Conservation (phyloP, 2,113 vertebrate genomes). For the Coreoperca whiteheadi region DNA sequence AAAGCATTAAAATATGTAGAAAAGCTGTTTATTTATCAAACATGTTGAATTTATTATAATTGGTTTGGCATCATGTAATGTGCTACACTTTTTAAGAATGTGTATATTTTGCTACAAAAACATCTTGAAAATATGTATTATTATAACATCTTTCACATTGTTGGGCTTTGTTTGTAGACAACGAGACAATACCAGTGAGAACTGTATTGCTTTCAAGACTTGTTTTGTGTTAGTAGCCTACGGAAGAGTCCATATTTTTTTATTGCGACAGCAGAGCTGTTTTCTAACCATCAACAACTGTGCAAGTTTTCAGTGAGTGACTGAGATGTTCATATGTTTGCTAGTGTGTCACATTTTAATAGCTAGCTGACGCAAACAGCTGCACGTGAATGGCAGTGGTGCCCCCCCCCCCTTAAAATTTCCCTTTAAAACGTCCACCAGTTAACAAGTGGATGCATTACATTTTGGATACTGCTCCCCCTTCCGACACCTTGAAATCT, state of each 20-base stretch:
- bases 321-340: not conserved
- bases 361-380: not conserved
- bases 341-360: not conserved
- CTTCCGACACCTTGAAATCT: constrained; percentile 42
- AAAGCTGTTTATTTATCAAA: not conserved
- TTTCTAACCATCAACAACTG: not conserved
- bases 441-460: constrained; percentile 60
- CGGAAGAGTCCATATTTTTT: not conserved
- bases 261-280: not conserved
- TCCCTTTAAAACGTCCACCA: not conserved
- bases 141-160: not conserved
- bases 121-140: not conserved
- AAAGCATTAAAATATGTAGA: not conserved
- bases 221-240: not conserved
- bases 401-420: not conserved
- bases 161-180: not conserved
- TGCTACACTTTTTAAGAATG: not conserved
- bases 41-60: constrained; percentile 1
- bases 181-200: not conserved
- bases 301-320: not conserved
- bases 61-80: not conserved
- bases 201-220: not conserved
- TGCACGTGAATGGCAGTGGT: not conserved
- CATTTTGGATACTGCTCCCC: constrained; percentile 31
- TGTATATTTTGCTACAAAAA: not conserved